These are phyloP conservation scores for Smittia sp. DNA, from an alignment of 2,888 invertebrate genomes.

Conservation along the genomic window DNA sequence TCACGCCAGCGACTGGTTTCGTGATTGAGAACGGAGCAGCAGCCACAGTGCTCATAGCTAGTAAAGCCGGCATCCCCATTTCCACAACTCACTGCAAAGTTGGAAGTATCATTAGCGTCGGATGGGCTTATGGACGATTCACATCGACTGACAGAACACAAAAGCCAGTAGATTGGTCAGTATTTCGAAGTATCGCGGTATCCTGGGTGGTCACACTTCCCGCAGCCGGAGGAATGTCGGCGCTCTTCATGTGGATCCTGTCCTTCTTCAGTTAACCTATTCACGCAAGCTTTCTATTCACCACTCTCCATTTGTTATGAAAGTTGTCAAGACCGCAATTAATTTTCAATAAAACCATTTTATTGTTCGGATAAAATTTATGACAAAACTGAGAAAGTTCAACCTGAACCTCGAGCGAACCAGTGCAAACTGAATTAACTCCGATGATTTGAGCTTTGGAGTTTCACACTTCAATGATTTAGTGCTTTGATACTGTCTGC, in stretches of 20 bases:
- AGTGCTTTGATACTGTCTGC: too few relatives aligned
- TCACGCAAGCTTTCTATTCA: too few relatives aligned
- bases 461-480: too few relatives aligned
- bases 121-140: conserved; percentile 65
- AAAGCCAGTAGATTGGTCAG: conserved; percentile 52
- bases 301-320: too few relatives aligned
- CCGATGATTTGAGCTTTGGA: too few relatives aligned
- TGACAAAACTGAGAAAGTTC: too few relatives aligned
- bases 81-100: conserved; percentile 99
- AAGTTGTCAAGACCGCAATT: too few relatives aligned
- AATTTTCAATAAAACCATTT: too few relatives aligned
- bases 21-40: conserved; percentile 96
- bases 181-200: conserved; percentile 84
- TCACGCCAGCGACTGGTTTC: conserved; percentile 96
- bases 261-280: too few relatives aligned
- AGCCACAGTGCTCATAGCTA: conserved; percentile 91
- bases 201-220: conserved; percentile 98
- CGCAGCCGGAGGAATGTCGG: conserved; percentile 79
- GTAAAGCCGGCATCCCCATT: conserved; percentile 94
- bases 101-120: conserved; percentile 97
- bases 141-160: conserved; percentile 42
- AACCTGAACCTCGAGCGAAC: too few relatives aligned
- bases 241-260: conserved; percentile 67
- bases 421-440: too few relatives aligned
- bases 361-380: too few relatives aligned